A percentile compares a stretch with the other conserved stretches of the same genome.
Evolutionary conservation across 2,888 invertebrate genomes (phyloP).

Genomic region (Ochropleura leucogaster): DNA sequence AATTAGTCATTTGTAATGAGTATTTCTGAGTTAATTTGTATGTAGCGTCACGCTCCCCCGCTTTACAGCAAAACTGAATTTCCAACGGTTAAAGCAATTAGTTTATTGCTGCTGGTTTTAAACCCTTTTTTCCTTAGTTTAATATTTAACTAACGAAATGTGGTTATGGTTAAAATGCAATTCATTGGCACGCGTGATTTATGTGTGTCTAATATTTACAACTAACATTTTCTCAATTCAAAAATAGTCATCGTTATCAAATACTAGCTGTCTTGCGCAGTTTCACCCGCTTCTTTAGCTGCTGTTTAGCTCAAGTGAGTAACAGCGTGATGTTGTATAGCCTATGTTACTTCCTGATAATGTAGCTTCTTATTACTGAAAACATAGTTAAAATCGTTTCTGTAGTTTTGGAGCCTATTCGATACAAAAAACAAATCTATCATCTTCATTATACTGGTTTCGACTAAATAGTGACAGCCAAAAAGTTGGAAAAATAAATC

Average conservation of each 20-base stretch:
- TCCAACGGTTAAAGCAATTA: constrained; percentile 36
- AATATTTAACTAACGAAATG: not conserved
- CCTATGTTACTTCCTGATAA: too few species aligned
- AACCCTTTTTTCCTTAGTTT: not conserved
- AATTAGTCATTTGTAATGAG: constrained; percentile 64
- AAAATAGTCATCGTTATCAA: not conserved
- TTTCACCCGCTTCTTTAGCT: too few species aligned
- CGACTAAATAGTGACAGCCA: not conserved
- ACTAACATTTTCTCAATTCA: not conserved
- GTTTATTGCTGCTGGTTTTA: constrained; percentile 24
- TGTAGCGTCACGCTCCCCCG: constrained; percentile 45
- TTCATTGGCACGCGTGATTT: too few species aligned
- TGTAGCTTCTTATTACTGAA: too few species aligned
- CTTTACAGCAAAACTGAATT: constrained; percentile 38
- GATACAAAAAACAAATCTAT: too few species aligned
- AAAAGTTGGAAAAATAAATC: not conserved
- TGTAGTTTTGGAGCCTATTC: too few species aligned
- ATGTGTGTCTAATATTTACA: not conserved
- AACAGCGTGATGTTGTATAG: too few species aligned
- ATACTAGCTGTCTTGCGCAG: too few species aligned
- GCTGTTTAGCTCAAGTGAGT: too few species aligned
- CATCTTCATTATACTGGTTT: not conserved
- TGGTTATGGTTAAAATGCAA: not conserved
- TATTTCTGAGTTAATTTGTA: constrained; percentile 54
- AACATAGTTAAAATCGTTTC: too few species aligned